Base-by-base conservation (phyloP, 2,113 vertebrate genomes). In the Propithecus coquereli region DNA sequence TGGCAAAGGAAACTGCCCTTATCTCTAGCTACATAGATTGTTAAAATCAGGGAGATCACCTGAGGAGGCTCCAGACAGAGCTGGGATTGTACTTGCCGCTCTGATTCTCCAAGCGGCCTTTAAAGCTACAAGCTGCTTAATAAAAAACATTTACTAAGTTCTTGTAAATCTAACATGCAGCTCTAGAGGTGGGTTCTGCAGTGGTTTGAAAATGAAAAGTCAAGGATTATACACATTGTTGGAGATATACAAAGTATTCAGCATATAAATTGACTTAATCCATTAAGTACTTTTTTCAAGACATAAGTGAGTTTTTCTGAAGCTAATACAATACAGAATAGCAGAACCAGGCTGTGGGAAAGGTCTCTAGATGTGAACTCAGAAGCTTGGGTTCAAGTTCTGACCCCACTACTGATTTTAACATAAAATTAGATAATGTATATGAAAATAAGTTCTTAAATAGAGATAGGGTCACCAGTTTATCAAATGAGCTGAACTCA, bases 91-190 rank as follows among this genome's bases (percentile, higher is more conserved):
- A 6, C 61, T 63, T 82, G 52, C 45, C 23, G 10, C 86, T 88
- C 73, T 43, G 47, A 95, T 77, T 91, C 94, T 94, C 92, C 54
- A 52, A 73, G 40, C 50, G 37, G 37, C 66, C 59, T 80, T 94
- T 59, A 87, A 89, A 87, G 27, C 90, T 94, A 16, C 34, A 65
- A 54, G n/a, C 71, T 77, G 40, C 73, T 81, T 82, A 68, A 82
- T 54, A 32, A n/a, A 90, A 94, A 95, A 4, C 32, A 16, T 87
- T 96, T 52, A 30, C 81, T 71, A 27, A 82, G n/a, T 88, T 65
- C 32, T 66, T 63, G 3, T 90, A 83, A 92, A 82, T 71, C 52
- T 59, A n/a, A 43, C 0, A 1, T 77, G 59, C 32, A n/a, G 66
- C 65, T 76, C 68, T 82, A 77, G 91, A 66, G 5, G 37, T 11